phyloP scores from a whole-genome alignment of 92 coral and sea anemone species.

The Virgularia gustaviana region DNA sequence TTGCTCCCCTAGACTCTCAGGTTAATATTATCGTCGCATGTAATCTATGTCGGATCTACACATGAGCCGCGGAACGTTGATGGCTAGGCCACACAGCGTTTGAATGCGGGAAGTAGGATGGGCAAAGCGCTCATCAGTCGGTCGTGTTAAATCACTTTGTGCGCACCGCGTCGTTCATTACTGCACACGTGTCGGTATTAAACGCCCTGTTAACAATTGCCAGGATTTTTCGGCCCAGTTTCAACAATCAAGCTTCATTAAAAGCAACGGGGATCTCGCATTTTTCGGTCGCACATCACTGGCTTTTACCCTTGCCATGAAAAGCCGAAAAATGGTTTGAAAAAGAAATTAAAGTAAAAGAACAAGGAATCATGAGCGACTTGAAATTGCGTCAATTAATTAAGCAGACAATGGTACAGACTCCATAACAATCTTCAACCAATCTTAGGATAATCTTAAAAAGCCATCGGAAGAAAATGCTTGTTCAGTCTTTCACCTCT shows the following conservation, averaged over 20 bases:
- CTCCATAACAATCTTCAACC: too few relatives aligned
- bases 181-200: slow-evolving; percentile 22
- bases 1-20: background rate
- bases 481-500: background rate
- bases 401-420: too few relatives aligned
- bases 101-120: slow-evolving; percentile 22
- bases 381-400: too few relatives aligned
- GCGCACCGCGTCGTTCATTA: slow-evolving; percentile 34
- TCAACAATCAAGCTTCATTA: slow-evolving; percentile 33
- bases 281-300: slow-evolving; percentile 17
- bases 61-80: too few relatives aligned
- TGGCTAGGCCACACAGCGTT: slow-evolving; percentile 22
- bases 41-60: background rate
- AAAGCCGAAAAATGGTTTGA: slow-evolving; percentile 20
- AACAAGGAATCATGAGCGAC: background rate
- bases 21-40: background rate
- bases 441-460: background rate
- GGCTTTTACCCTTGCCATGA: slow-evolving; percentile 7
- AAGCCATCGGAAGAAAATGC: background rate
- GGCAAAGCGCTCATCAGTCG: slow-evolving; percentile 27
- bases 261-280: slow-evolving; percentile 32
- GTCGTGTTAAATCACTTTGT: slow-evolving; percentile 23
- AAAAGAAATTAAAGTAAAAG: background rate
- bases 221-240: slow-evolving; percentile 31
- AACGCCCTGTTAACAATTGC: slow-evolving; percentile 23